Conservation (phyloP, 2,888 invertebrate species). For the Drosophila yooni region DNA sequence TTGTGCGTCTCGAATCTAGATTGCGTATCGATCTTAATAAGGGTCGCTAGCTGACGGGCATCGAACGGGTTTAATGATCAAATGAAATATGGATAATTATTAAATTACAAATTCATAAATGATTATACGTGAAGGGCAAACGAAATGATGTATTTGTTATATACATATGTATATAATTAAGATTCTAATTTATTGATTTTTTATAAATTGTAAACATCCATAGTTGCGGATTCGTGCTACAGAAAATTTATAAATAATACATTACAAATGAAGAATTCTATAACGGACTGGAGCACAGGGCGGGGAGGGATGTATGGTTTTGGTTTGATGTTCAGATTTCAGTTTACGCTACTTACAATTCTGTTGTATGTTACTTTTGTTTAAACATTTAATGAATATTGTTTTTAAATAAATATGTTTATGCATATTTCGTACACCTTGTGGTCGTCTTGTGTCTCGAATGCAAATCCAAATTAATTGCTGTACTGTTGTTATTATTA, state of each 20-base stretch:
- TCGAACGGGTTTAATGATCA: not conserved
- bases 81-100: constrained; percentile 1
- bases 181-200: constrained; percentile 53
- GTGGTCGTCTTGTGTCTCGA: constrained; percentile 46
- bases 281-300: constrained; percentile 14
- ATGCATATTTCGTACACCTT: constrained; percentile 62
- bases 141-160: constrained; percentile 19
- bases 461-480: constrained; percentile 61
- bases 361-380: constrained; percentile 45
- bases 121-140: constrained; percentile 21
- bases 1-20: constrained; percentile 48
- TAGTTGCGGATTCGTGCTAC: constrained; percentile 32
- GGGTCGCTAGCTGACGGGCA: not conserved
- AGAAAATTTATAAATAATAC: constrained; percentile 48
- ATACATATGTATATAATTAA: constrained; percentile 25
- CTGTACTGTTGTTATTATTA: constrained; percentile 45
- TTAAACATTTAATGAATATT: constrained; percentile 62
- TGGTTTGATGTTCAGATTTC: constrained; percentile 11
- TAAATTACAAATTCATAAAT: constrained; percentile 15
- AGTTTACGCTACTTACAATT: constrained; percentile 38
- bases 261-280: constrained; percentile 17
- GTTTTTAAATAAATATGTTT: constrained; percentile 54
- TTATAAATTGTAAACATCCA: constrained; percentile 69
- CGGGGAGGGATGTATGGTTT: constrained; percentile 15
- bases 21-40: constrained; percentile 17